Evolutionary conservation across 2,888 invertebrate genomes (phyloP).

Genomic region (Tethea ocularis): DNA sequence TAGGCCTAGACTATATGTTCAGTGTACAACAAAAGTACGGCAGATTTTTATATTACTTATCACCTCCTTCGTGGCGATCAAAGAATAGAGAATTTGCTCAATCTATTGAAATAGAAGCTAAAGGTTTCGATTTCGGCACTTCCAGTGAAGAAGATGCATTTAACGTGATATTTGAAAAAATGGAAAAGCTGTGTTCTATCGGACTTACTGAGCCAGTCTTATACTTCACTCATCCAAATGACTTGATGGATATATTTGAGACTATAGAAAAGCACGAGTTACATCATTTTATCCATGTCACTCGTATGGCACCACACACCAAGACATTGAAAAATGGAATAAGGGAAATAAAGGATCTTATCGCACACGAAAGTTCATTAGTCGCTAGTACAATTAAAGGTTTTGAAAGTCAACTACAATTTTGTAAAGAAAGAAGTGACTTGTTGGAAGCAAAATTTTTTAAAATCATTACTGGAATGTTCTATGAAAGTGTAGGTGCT

Average conservation of each 20-base stretch:
- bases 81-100: slow-evolving; percentile 78
- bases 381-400: slow-evolving; percentile 51
- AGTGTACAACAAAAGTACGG: slow-evolving; percentile 86
- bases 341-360: slow-evolving; percentile 64
- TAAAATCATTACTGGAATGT: slow-evolving; percentile 81
- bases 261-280: slow-evolving; percentile 86
- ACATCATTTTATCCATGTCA: slow-evolving; percentile 84
- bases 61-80: slow-evolving; percentile 84
- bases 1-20: slow-evolving; percentile 86
- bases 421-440: slow-evolving; percentile 77
- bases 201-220: slow-evolving; percentile 76
- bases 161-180: slow-evolving; percentile 65
- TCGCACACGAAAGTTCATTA: slow-evolving; percentile 54
- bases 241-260: slow-evolving; percentile 83
- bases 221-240: slow-evolving; percentile 81
- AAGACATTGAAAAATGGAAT: slow-evolving; percentile 76
- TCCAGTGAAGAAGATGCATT: slow-evolving; percentile 69
- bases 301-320: slow-evolving; percentile 80
- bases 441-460: slow-evolving; percentile 81
- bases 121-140: slow-evolving; percentile 68
- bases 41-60: slow-evolving; percentile 86
- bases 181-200: slow-evolving; percentile 71
- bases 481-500: slow-evolving; percentile 82
- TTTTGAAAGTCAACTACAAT: slow-evolving; percentile 54
- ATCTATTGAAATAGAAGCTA: slow-evolving; percentile 72